phyloP scores from a whole-genome alignment of 2,888 invertebrate genomes.

The Mellilla xanthometata region DNA sequence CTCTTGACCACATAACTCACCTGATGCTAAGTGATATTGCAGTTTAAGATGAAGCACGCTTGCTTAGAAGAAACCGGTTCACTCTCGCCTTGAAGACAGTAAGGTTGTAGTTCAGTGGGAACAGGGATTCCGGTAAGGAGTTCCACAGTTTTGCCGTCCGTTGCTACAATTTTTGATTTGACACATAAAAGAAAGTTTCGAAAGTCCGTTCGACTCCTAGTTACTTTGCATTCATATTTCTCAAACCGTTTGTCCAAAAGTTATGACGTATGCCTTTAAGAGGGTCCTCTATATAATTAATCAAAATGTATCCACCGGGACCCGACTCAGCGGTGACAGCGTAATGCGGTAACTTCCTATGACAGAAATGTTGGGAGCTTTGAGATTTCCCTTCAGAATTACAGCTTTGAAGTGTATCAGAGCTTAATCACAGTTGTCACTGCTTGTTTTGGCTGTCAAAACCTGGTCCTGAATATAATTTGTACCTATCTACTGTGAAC shows the following conservation, averaged over 20 bases:
- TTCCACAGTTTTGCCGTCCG: too few species aligned
- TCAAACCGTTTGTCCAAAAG: conserved; percentile 53
- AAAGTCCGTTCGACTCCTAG: too few species aligned
- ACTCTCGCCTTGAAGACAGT: too few species aligned
- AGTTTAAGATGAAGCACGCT: too few species aligned
- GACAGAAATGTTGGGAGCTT: conserved; percentile 27
- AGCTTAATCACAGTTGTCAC: background rate
- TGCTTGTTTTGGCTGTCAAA: background rate
- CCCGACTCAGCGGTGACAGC: conserved; percentile 49
- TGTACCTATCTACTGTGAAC: too few species aligned
- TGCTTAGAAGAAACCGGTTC: too few species aligned
- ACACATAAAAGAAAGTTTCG: too few species aligned
- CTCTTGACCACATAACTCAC: too few species aligned
- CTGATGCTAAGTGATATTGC: too few species aligned
- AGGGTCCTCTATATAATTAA: conserved; percentile 65
- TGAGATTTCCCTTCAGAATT: conserved; percentile 10
- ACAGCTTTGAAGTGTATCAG: conserved; percentile 9
- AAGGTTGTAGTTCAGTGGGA: too few species aligned
- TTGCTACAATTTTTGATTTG: too few species aligned
- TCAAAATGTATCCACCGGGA: conserved; percentile 46
- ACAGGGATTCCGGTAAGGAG: too few species aligned
- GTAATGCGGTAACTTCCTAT: conserved; percentile 41
- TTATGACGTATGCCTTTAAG: conserved; percentile 65
- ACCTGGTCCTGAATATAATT: background rate
- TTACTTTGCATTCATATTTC: background rate